These are phyloP conservation scores for Agraylea sexmaculata DNA, from an alignment of 1,140 invertebrate species.

Conservation along the genomic window DNA sequence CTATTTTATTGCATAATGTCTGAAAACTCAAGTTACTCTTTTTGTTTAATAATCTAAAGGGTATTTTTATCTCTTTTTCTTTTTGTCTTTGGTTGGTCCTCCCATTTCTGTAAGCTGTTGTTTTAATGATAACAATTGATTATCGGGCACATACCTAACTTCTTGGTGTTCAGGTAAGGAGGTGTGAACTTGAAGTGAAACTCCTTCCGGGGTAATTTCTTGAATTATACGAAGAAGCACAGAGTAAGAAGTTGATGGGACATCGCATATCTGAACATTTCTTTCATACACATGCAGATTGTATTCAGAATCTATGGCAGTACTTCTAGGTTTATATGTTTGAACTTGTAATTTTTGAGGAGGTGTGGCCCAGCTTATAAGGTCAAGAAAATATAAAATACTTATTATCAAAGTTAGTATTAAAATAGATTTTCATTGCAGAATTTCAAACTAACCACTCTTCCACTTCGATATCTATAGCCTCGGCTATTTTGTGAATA, in stretches of 20 bases:
- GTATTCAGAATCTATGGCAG: slow-evolving; percentile 56
- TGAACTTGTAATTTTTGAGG: slow-evolving; percentile 53
- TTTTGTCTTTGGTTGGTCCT: slow-evolving; percentile 38
- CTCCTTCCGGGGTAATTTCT: slow-evolving; percentile 60
- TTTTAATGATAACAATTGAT: slow-evolving; percentile 60
- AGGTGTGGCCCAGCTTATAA: slow-evolving; percentile 60
- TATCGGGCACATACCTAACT: slow-evolving; percentile 66
- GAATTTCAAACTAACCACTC: slow-evolving; percentile 45
- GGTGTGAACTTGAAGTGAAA: slow-evolving; percentile 50
- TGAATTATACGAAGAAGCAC: slow-evolving; percentile 60
- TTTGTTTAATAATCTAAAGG: too few relatives aligned
- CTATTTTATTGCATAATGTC: too few relatives aligned
- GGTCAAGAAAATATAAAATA: slow-evolving; percentile 12
- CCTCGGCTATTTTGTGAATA: slow-evolving; percentile 57
- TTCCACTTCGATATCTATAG: slow-evolving; percentile 63
- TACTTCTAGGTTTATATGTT: slow-evolving; percentile 54
- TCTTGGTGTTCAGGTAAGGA: slow-evolving; percentile 46
- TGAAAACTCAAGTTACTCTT: too few relatives aligned
- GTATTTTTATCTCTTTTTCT: slow-evolving; percentile 30
- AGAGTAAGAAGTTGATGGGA: slow-evolving; percentile 19
- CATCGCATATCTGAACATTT: slow-evolving; percentile 50
- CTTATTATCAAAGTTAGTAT: slow-evolving; percentile 7
- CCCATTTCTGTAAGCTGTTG: slow-evolving; percentile 50
- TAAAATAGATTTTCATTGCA: neutral
- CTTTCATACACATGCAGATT: slow-evolving; percentile 64